Percentiles rank a stretch among this genome's conserved stretches.
phyloP scores from a whole-genome alignment of 2,113 vertebrate species.

The Pipa parva region DNA sequence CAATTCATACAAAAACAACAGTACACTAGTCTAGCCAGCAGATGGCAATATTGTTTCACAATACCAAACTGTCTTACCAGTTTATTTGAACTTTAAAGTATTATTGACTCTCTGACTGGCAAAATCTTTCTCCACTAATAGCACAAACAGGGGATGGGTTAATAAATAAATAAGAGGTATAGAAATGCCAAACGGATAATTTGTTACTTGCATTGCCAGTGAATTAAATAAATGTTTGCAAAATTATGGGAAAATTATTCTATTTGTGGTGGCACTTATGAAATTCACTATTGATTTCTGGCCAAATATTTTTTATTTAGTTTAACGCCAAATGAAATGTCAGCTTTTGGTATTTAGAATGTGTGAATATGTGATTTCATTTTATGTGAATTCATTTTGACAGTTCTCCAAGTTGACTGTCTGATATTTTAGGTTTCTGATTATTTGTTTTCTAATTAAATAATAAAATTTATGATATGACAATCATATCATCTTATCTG shows the following conservation, averaged over 20 bases:
- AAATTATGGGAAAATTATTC: not conserved
- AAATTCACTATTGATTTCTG: not conserved
- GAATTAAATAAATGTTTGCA: constrained; percentile 9
- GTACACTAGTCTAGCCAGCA: not conserved
- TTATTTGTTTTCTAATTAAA: not conserved
- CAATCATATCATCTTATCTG: not conserved
- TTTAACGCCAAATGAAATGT: not conserved
- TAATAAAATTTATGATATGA: not conserved
- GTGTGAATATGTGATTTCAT: not conserved
- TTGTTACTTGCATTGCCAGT: constrained; percentile 7
- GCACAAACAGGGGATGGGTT: constrained; percentile 8
- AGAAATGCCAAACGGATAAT: constrained; percentile 9
- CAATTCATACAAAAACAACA: no score
- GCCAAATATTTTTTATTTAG: not conserved
- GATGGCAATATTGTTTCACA: constrained; percentile 7
- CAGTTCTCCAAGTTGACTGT: not conserved
- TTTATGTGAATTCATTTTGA: not conserved
- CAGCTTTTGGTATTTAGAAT: not conserved
- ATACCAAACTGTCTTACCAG: not conserved
- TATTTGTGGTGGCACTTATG: not conserved
- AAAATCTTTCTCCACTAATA: not conserved
- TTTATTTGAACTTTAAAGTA: not conserved
- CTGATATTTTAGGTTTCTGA: not conserved
- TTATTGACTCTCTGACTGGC: not conserved
- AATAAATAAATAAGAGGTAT: constrained; percentile 5